Evolutionary conservation across 92 coral and sea anemone species (phyloP), one percentile per base, ranked within the genome.

Genomic region (Palythoa grandis): DNA sequence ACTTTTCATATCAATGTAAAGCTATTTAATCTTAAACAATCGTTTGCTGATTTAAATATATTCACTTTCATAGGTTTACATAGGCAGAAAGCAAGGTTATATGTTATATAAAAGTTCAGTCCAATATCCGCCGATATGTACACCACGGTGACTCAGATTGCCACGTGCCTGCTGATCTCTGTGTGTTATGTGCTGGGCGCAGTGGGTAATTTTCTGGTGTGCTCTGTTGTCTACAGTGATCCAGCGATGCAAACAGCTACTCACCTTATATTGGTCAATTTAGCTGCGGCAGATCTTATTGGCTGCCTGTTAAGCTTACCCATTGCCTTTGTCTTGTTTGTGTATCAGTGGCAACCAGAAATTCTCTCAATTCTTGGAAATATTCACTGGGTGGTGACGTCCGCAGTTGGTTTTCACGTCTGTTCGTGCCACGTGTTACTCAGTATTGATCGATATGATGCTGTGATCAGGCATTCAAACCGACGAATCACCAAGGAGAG

Each of bases 391-490:
- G 80, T 76, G 3, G n/a, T 76, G 11, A 76, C 80, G 2, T 54
- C 39, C 2, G 38, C 80, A 2, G 65, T 52, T 16, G 58, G 66
- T 4, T 23, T 11, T 50, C 80, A 50, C 43, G 80, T 76, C 80
- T 76, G 80, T n/a, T 43, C 80, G 22, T 76, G 80, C 24, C 80
- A 76, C 11, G 58, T 76, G 10, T 17, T 76, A 9, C 80, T 76
- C 11, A 76, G 80, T 22, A 76, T 76, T 29, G 80, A 76, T 29
- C 61, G 80, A 4, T 76, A 76, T 76, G 80, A 76, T 25, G 80
- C 80, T n/a, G 66, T 76, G 20, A 52, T 76, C 10, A 23, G 80
- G 35, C 80, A 76, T 7, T 3, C 58, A 29, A 76, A 76, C 65
- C 57, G 63, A 52, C 37, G 80, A 23, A 76, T 76, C 43, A 76